Percentiles rank a stretch among this genome's conserved stretches.
These are phyloP conservation scores for Todus mexicanus DNA, from an alignment of 2,797 vertebrate genomes.

Conservation along the genomic window DNA sequence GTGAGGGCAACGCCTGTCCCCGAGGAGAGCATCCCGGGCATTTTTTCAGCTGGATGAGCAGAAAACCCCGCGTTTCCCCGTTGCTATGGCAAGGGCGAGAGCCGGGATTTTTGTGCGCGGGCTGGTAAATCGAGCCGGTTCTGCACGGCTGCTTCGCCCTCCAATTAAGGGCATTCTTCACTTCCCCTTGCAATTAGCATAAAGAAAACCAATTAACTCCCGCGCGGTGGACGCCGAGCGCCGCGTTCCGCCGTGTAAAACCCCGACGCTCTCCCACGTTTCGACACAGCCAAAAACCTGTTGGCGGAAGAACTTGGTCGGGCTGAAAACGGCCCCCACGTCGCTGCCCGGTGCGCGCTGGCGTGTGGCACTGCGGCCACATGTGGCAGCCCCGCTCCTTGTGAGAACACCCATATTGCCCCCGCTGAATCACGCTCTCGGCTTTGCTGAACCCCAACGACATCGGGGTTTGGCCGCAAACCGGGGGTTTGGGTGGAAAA, in stretches of 20 bases:
- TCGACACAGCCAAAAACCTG: background rate
- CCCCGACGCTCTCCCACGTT: background rate
- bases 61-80: background rate
- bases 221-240: fast-evolving
- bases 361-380: fast-evolving
- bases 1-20: background rate
- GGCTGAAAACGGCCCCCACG: background rate
- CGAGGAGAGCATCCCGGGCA: background rate
- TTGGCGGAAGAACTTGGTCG: background rate
- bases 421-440: background rate
- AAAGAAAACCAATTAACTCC: constrained; percentile 43
- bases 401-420: fast-evolving
- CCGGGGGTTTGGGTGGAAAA: background rate
- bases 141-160: constrained; percentile 17
- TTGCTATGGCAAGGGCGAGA: background rate
- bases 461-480: fast-evolving
- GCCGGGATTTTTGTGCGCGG: background rate
- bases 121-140: background rate
- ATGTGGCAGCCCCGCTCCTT: background rate
- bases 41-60: background rate
- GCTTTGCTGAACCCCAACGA: background rate
- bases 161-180: constrained; percentile 50
- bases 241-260: background rate
- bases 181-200: constrained; percentile 48
- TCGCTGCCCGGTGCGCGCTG: fast-evolving